Evolutionary conservation across 2,888 invertebrate species (phyloP).

Genomic region (Aphrophora alni): DNA sequence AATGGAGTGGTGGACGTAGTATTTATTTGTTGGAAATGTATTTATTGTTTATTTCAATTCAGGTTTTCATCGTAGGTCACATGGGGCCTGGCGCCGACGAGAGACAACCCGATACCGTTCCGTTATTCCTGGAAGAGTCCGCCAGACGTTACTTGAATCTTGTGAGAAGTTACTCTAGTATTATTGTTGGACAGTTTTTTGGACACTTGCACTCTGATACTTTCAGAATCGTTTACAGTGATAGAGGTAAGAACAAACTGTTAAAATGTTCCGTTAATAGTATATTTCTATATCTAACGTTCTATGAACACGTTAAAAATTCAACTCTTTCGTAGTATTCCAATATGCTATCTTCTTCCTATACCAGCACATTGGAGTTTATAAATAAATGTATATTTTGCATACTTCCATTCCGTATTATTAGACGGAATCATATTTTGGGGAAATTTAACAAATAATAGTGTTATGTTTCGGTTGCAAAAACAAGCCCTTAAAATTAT

Average conservation of each 20-base stretch:
- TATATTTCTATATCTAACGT: no score
- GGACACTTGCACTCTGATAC: conserved; percentile 93
- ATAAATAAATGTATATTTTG: no score
- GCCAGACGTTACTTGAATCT: conserved; percentile 77
- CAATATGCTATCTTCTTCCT: no score
- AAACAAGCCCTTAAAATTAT: no score
- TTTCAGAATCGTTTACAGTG: conserved; percentile 83
- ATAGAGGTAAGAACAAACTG: conserved; percentile 66
- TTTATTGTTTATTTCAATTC: not conserved
- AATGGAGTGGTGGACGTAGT: no score
- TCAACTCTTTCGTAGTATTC: no score
- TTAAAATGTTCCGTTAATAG: not conserved
- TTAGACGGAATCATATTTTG: no score
- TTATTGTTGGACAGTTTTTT: conserved; percentile 91
- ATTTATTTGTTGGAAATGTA: not conserved
- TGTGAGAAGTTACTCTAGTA: conserved; percentile 76
- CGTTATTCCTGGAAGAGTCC: conserved; percentile 71
- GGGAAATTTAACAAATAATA: no score
- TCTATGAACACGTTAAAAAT: no score
- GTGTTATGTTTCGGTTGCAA: no score
- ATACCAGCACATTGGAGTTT: no score
- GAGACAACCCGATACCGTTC: conserved; percentile 71
- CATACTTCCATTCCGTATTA: no score
- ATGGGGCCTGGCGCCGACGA: conserved; percentile 90
- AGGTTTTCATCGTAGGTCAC: conserved; percentile 70